A percentile compares a stretch with the other conserved stretches of the same genome.
phyloP scores from a whole-genome alignment of 1,140 invertebrate species.

The Contarinia nasturtii region DNA sequence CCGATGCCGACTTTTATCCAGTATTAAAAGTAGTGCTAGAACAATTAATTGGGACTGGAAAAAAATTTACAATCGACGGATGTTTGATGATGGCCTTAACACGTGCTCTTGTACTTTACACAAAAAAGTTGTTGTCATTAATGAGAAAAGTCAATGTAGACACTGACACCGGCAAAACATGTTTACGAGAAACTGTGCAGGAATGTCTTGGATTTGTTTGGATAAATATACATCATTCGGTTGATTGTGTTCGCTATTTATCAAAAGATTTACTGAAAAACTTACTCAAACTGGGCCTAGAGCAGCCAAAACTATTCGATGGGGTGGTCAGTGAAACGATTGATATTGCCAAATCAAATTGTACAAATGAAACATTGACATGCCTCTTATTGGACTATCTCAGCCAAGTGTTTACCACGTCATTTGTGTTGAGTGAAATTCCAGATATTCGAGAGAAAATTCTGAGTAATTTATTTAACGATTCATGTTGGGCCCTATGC shows the following conservation, averaged over 20 bases:
- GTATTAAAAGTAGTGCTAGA: conserved; percentile 2
- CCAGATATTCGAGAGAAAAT: conserved; percentile 10
- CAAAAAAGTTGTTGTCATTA: conserved; percentile 12
- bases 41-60: conserved; percentile 1
- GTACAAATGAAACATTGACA: conserved; percentile 5
- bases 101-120: conserved; percentile 17
- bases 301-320: conserved; percentile 5
- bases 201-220: conserved; percentile 22
- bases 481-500: conserved; percentile 10
- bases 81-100: conserved; percentile 19
- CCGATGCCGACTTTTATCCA: conserved; percentile 5
- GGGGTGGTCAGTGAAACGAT: conserved; percentile 8
- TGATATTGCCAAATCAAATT: conserved; percentile 5
- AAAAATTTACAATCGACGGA: conserved; percentile 21
- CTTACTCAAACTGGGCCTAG: conserved; percentile 21
- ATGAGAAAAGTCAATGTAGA: conserved; percentile 4
- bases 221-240: conserved; percentile 29
- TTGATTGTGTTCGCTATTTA: conserved; percentile 35
- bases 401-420: conserved; percentile 7
- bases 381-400: conserved; percentile 13
- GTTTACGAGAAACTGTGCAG: conserved; percentile 8
- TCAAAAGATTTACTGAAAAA: conserved; percentile 22
- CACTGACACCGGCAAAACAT: background rate
- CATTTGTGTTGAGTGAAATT: conserved; percentile 10
- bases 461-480: conserved; percentile 9